Evolutionary conservation across 2,797 vertebrate species (phyloP), one percentile per base, ranked within the genome.

Genomic region (Premnoplex brunnescens): DNA sequence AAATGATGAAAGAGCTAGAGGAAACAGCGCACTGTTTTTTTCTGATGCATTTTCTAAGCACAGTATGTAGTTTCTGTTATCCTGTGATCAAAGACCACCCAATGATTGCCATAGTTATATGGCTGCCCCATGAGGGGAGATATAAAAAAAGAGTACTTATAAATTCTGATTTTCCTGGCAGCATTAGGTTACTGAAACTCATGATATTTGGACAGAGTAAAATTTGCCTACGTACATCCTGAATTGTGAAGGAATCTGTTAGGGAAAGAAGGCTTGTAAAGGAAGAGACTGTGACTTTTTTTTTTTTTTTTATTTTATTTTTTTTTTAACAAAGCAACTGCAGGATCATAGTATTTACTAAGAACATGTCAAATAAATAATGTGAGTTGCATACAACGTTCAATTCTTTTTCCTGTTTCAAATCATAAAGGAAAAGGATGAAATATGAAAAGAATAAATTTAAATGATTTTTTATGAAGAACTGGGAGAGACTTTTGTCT

Each of bases 1-100:
- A 76, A 85, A 91, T 60, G 16, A 96, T 95, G 85, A 96, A 96
- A 96, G 82, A 76, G 24, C 52, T 88, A 20, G 52, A 92, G 23
- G 12, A 71, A 94, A 60, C 28, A 84, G 43, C 24, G 55, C 10
- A 23, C 49, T 92, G 17, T 10, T 41, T 72, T 49, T 72, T 95
- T 92, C 43, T 87, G 64, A 85, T 88, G 54, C 20, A n/a, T 85
- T 91, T 96, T 87, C 68, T 84, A 89, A 85, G 52, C 74, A 94
- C 51, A 78, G 52, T 51, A 27, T 30, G 32, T 69, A 68, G 36
- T 90, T 87, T 83, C 74, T 88, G 55, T 91, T 94, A 77, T 67
- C 27, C 32, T 89, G 28, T 67, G 77, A 95, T 97, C 94, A 97
- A 97, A 96, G 89, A 39, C 85, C 64, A 62, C 46, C 52, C 28